Conservation (phyloP, 1,140 invertebrate species). For the Drosophila varians region DNA sequence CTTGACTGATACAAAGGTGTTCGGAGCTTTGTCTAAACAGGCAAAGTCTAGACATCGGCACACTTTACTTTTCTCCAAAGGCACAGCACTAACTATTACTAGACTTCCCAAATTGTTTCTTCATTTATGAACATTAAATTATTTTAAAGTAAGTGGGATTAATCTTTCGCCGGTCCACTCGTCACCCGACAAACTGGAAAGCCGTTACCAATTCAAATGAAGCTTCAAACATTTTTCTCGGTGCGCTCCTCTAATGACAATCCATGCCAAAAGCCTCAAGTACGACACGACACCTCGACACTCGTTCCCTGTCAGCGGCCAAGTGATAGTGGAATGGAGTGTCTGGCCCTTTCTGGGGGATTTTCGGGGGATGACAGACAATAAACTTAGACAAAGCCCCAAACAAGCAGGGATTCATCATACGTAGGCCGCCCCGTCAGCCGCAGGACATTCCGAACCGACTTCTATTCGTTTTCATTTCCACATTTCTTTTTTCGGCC, state of each 20-base stretch:
- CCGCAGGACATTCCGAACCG: slow-evolving; percentile 32
- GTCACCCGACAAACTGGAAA: not conserved
- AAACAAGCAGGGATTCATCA: slow-evolving; percentile 59
- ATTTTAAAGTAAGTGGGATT: no score
- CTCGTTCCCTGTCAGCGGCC: slow-evolving; percentile 59
- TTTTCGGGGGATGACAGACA: slow-evolving; percentile 32
- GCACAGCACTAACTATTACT: not conserved
- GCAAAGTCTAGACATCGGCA: slow-evolving; percentile 60
- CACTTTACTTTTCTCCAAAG: not conserved
- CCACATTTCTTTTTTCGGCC: slow-evolving; percentile 38
- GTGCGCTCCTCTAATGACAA: slow-evolving; percentile 26
- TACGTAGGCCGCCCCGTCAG: slow-evolving; percentile 35
- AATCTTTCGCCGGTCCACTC: no score
- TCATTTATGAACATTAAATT: not conserved
- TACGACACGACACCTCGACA: slow-evolving; percentile 57
- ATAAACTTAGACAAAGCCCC: slow-evolving; percentile 58
- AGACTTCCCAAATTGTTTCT: not conserved
- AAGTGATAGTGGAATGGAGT: slow-evolving; percentile 76
- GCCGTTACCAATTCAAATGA: not conserved
- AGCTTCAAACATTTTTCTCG: not conserved
- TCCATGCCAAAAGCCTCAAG: slow-evolving; percentile 31
- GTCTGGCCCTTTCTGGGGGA: slow-evolving; percentile 1
- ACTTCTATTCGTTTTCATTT: slow-evolving; percentile 19
- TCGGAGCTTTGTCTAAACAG: slow-evolving; percentile 37
- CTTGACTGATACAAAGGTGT: slow-evolving; percentile 64